Evolutionary conservation across 2,797 vertebrate species (phyloP), one percentile per base, ranked within the genome.

Genomic region (Fistularia commersonii): DNA sequence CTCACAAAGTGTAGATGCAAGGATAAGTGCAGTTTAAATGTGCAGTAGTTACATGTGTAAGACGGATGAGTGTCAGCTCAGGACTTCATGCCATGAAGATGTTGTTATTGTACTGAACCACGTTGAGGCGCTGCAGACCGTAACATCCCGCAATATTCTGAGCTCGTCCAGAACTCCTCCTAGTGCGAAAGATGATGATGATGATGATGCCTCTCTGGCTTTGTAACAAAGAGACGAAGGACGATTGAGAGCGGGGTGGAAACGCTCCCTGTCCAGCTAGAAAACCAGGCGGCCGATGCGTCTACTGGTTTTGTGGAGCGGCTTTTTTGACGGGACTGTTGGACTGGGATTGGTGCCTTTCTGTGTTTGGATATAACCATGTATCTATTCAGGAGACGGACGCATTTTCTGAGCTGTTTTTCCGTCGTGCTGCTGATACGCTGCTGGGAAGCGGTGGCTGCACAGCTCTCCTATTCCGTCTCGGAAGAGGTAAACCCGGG

Each of bases 401-500:
- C 32, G 12, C 8, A 5, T 47, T 14, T 6, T 33, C 12, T n/a
- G 45, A 48, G 36, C 1, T 36, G 23, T 48, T 11, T 14, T 11
- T 6, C 15, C 6, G 14, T 15, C 23, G 6, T 71, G 8, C 1
- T 68, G 47, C 43, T 71, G 42, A 35, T 44, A 32, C 64, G 42
- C 58, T n/a, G 46, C n/a, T 57, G 3, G 51, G 48, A 61, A 48
- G 38, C 43, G 6, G 67, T 48, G 6, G 8, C 9, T 23, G 41
- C 11, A 6, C 90, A 88, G 86, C 81, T 77, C 10, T 60, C 67
- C 3, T 84, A 77, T 32, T 57, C 70, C 13, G 68, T 82, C 12
- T 72, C 66, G n/a, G 83, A 85, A 53, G 83, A 85, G 63, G 66
- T 64, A 23, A 61, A 64, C 13, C 14, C 15, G 1, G 76, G 74